These are phyloP conservation scores for Xyliphius kryptos DNA, from an alignment of 2,113 vertebrate genomes.

Conservation along the genomic window DNA sequence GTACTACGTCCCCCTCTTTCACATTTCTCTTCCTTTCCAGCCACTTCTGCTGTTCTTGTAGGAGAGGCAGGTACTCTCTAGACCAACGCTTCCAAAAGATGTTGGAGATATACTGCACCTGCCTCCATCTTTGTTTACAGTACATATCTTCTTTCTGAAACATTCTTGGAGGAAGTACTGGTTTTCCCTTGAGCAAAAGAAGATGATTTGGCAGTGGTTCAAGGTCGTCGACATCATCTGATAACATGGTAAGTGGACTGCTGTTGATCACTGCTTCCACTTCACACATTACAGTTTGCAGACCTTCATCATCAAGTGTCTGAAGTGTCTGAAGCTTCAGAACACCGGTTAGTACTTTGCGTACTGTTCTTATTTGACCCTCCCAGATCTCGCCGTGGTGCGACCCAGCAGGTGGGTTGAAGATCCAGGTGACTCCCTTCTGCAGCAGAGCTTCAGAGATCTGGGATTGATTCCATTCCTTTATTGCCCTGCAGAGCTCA, in stretches of 20 bases:
- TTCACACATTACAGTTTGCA: slow-evolving; percentile 22
- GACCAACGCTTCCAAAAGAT: slow-evolving; percentile 29
- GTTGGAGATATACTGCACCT: slow-evolving; percentile 22
- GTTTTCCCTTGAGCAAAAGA: neutral
- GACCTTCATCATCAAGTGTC: neutral
- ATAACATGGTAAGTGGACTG: slow-evolving; percentile 16
- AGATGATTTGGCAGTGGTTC: slow-evolving; percentile 24
- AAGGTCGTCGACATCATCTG: slow-evolving; percentile 13
- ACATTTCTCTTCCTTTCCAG: neutral
- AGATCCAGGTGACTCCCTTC: slow-evolving; percentile 7
- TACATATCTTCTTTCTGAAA: slow-evolving; percentile 20
- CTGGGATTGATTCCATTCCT: neutral
- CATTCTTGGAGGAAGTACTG: neutral
- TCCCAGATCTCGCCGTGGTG: slow-evolving; percentile 27
- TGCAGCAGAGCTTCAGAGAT: neutral
- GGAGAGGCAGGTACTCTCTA: slow-evolving; percentile 9
- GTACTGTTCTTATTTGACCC: neutral
- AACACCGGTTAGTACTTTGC: neutral
- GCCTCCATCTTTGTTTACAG: neutral
- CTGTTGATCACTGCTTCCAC: slow-evolving; percentile 17
- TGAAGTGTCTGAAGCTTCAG: no score
- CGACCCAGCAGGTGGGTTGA: neutral
- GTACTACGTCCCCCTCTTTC: neutral
- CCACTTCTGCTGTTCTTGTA: slow-evolving; percentile 26
- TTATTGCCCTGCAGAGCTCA: no score